Conservation (phyloP, 2,888 invertebrate species). For the Nymphalis c-album region DNA sequence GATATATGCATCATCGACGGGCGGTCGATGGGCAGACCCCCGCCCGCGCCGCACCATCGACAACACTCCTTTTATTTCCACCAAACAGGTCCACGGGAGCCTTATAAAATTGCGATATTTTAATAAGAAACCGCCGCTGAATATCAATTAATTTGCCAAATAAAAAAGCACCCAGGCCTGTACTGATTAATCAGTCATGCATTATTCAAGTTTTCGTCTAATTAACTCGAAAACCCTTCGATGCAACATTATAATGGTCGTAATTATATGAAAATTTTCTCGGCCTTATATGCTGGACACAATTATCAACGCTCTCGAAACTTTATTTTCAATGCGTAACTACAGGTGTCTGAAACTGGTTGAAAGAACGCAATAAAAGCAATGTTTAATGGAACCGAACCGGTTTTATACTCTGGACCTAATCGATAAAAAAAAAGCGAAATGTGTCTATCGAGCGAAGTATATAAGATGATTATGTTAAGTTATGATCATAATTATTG, state of each 20-base stretch:
- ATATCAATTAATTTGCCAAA: constrained; percentile 68
- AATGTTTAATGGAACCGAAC: constrained; percentile 36
- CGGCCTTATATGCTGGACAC: constrained; percentile 23
- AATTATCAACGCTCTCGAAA: constrained; percentile 27
- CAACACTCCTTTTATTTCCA: constrained; percentile 56
- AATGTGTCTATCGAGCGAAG: constrained; percentile 45
- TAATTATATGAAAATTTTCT: constrained; percentile 48
- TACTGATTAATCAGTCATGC: constrained; percentile 61
- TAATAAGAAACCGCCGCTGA: constrained; percentile 65
- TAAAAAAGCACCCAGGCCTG: constrained; percentile 46
- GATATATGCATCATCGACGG: constrained; percentile 55
- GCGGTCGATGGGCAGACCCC: constrained; percentile 40
- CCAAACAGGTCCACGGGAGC: constrained; percentile 64
- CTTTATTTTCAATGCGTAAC: constrained; percentile 36
- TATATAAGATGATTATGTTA: constrained; percentile 52
- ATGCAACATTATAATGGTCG: constrained; percentile 42
- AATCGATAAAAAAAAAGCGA: constrained; percentile 43
- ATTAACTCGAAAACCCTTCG: constrained; percentile 45
- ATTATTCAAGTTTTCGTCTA: constrained; percentile 59
- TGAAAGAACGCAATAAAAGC: constrained; percentile 39
- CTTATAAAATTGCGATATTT: constrained; percentile 73
- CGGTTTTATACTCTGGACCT: constrained; percentile 34
- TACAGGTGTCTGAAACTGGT: constrained; percentile 40
- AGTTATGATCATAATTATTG: constrained; percentile 48
- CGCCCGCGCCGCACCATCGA: constrained; percentile 45